Evolutionary conservation across 2,797 vertebrate species (phyloP), one percentile per base, ranked within the genome.

Genomic region (Geotrypetes seraphini): DNA sequence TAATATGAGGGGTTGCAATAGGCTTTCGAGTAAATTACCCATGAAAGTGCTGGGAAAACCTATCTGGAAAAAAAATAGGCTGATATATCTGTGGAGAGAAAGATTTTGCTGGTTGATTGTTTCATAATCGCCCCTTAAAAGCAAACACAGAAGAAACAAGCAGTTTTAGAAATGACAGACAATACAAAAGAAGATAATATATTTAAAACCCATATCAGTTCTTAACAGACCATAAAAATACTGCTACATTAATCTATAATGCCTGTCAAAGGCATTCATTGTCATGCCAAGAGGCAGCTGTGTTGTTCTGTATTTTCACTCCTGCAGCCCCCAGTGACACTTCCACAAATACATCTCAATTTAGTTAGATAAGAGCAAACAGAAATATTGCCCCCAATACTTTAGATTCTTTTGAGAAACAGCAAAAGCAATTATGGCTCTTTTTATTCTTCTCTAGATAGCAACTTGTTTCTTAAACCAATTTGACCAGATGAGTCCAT

Each of bases 161-260:
- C 51, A 46, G 69, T 64, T 73, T 79, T 60, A 51, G 22, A 66
- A 75, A 63, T 73, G 75, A 81, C 73, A 74, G 71, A 67, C 69
- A 67, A 71, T 69, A 57, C 66, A 73, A 69, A 45, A 59, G 60
- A 26, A 79, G 78, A 75, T 74, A 79, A 79, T 75, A 78, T 71
- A 78, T 79, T 79, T 78, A 73, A 78, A 79, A 68, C 68, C 66
- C 71, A 43, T 78, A 79, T 78, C 75, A 69, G 66, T 61, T 72
- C 76, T 75, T 77, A 77, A 78, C 76, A 73, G 74, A 73, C 76
- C 76, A 65, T 74, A 75, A 79, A 81, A 73, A 69, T 16, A 56
- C 69, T 23, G 47, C 59, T 62, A 43, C 73, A 75, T 75, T 77
- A 71, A 78, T 75, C 78, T 64, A 25, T 24, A 46, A 70, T 74